Conservation (phyloP, 2,888 invertebrate species). For the Trichogramma dendrolimi region DNA sequence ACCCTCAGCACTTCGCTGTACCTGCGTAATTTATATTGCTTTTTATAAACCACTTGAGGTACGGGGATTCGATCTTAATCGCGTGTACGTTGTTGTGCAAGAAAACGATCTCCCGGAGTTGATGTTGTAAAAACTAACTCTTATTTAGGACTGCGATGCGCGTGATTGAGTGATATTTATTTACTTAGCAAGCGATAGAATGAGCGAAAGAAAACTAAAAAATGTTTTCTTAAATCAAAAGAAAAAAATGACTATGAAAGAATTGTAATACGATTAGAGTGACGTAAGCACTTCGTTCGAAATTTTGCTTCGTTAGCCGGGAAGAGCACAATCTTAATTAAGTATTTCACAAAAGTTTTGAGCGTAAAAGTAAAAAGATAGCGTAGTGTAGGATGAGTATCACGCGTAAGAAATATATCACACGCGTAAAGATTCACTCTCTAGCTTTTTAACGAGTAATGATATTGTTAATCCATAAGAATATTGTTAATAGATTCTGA, state of each 20-base stretch:
- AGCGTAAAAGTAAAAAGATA: slow-evolving; percentile 21
- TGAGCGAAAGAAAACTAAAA: slow-evolving; percentile 24
- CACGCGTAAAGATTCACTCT: not conserved
- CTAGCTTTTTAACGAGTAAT: not conserved
- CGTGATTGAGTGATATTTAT: slow-evolving; percentile 27
- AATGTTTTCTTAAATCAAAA: slow-evolving; percentile 28
- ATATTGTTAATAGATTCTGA: too few relatives aligned
- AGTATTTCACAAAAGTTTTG: slow-evolving; percentile 30
- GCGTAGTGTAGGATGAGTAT: slow-evolving; percentile 21
- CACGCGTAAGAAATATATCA: slow-evolving; percentile 29
- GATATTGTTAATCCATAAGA: slow-evolving; percentile 26
- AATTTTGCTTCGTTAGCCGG: slow-evolving; percentile 27
- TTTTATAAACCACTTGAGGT: slow-evolving; percentile 25
- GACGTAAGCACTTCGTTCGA: slow-evolving; percentile 23
- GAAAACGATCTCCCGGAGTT: slow-evolving; percentile 25
- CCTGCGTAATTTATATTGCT: slow-evolving; percentile 31
- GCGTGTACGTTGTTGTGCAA: slow-evolving; percentile 20
- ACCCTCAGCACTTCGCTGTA: slow-evolving; percentile 27
- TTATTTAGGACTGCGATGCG: slow-evolving; percentile 27
- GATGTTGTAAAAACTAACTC: slow-evolving; percentile 17
- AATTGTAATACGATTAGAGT: too few relatives aligned
- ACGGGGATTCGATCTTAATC: slow-evolving; percentile 27
- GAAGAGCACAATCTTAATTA: slow-evolving; percentile 23
- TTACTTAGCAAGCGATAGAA: slow-evolving; percentile 28
- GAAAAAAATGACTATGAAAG: slow-evolving; percentile 1